Evolutionary conservation across 1,140 invertebrate species (phyloP), one percentile per base, ranked within the genome.

Genomic region (Rhyzopertha dominica): DNA sequence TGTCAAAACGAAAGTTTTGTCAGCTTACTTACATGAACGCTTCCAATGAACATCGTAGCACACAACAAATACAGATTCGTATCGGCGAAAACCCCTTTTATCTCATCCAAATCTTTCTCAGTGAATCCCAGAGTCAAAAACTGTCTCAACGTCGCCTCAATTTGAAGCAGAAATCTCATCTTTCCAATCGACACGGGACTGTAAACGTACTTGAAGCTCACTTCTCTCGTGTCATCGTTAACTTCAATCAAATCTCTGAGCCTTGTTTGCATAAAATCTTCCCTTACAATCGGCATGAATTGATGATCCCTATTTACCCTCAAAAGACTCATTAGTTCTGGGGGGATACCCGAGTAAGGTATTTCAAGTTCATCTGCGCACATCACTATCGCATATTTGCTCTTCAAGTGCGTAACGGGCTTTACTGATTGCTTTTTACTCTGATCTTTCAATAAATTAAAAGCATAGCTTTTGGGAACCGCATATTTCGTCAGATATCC

Each of bases 51-150:
- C 53, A 98, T 80, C n/a, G 95, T 98, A 20, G 87, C 75, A 53
- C 85, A 83, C n/a, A 99, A 68, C 32, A 99, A 75, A 67, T 91
- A 92, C 8, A 98, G 72, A 70, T 96, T 98, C 1, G 93, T 97
- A 59, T 98, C 95, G 1, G 87, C 84, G 73, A 98, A 97, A 58
- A 98, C 89, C 34, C 87, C 85, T 71, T 98, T 98, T 0, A 98
- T 82, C 75, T 98, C 94, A 73, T 98, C 95, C 29, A 94, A 74
- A 71, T 98, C 95, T 69, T 95, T 95, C 32, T 87, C 81, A 32
- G 83, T 85, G 59, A 99, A 97, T 13, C 95, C 95, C 19, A 92
- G 70, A 22, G 66, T 55, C 12, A 79, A 69, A 46, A 97, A 75
- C 25, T 79, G 80, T 17, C 80, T 69, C 50, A 96, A 80, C 2